Percentiles rank a stretch among this genome's conserved stretches.
These are phyloP conservation scores for Polypedilum pembai DNA, from an alignment of 1,140 invertebrate genomes.

Conservation along the genomic window DNA sequence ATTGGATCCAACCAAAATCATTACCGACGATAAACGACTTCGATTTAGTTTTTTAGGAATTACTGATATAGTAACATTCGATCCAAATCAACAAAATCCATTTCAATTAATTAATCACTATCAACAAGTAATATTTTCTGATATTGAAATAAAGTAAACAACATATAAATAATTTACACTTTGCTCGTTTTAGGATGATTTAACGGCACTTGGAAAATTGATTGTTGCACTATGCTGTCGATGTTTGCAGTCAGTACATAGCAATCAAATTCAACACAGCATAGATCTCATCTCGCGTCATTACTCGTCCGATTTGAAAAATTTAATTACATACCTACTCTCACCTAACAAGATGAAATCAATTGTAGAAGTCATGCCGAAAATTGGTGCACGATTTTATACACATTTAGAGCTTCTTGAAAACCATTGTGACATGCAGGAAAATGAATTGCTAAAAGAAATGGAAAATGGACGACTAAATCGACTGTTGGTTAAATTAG, in stretches of 20 bases:
- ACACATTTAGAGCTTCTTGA: constrained; percentile 88
- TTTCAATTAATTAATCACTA: constrained; percentile 67
- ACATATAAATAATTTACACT: background rate
- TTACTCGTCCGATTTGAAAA: constrained; percentile 88
- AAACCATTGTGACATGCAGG: constrained; percentile 75
- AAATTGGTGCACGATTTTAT: constrained; percentile 97
- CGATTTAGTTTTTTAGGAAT: constrained; percentile 76
- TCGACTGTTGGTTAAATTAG: constrained; percentile 82
- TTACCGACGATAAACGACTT: constrained; percentile 64
- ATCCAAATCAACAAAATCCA: constrained; percentile 55
- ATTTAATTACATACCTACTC: constrained; percentile 84
- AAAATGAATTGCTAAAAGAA: constrained; percentile 86
- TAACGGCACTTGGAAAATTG: constrained; percentile 83
- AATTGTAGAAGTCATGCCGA: constrained; percentile 96
- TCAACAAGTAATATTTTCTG: constrained; percentile 45
- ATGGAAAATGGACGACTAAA: constrained; percentile 91
- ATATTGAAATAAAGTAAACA: too few species aligned
- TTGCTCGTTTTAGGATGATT: constrained; percentile 61
- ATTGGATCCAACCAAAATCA: constrained; percentile 86
- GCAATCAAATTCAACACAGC: constrained; percentile 76
- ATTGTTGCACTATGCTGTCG: constrained; percentile 87
- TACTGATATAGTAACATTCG: constrained; percentile 76
- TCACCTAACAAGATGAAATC: constrained; percentile 61
- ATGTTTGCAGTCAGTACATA: constrained; percentile 75
- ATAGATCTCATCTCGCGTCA: constrained; percentile 81